phyloP scores from a whole-genome alignment of 2,113 vertebrate genomes.

The Labeo catla region DNA sequence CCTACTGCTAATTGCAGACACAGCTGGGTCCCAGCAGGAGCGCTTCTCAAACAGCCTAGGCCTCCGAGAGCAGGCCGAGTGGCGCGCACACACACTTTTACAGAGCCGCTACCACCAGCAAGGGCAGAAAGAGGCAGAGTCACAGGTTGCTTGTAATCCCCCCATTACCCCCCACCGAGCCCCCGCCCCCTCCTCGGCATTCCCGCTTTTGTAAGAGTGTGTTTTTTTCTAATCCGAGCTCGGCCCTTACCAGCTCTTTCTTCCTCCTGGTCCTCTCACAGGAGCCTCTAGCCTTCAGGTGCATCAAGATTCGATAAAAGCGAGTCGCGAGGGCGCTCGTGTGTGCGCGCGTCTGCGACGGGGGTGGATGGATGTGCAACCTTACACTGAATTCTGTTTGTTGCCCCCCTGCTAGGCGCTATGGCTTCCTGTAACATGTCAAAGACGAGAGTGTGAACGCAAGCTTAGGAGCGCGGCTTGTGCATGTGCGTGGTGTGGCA shows the following conservation, averaged over 20 bases:
- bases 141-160: conserved; percentile 99
- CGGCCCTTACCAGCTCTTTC: conserved; percentile 84
- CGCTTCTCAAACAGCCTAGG: conserved; percentile 87
- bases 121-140: conserved; percentile 99
- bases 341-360: conserved; percentile 41
- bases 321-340: conserved; percentile 50
- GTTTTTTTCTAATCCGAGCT: conserved; percentile 76
- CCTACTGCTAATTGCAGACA: conserved; percentile 99
- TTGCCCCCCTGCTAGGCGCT: conserved; percentile 87
- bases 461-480: conserved; percentile 54
- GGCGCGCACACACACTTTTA: conserved; percentile 80
- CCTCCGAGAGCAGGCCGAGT: conserved; percentile 87
- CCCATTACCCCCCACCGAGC: conserved; percentile 85
- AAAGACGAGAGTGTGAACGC: conserved; percentile 96
- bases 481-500: conserved; percentile 72
- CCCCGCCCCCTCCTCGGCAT: conserved; percentile 87
- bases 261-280: conserved; percentile 80
- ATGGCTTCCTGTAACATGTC: conserved; percentile 94
- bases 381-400: conserved; percentile 89
- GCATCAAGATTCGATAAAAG: conserved; percentile 78
- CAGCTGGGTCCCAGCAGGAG: conserved; percentile 98
- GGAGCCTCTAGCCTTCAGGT: conserved; percentile 85
- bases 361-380: conserved; percentile 64
- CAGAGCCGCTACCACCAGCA: conserved; percentile 80
- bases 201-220: conserved; percentile 85